Evolutionary conservation across 2,888 invertebrate species (phyloP), one percentile per base, ranked within the genome.

Genomic region (Ditylenchus weischeri): DNA sequence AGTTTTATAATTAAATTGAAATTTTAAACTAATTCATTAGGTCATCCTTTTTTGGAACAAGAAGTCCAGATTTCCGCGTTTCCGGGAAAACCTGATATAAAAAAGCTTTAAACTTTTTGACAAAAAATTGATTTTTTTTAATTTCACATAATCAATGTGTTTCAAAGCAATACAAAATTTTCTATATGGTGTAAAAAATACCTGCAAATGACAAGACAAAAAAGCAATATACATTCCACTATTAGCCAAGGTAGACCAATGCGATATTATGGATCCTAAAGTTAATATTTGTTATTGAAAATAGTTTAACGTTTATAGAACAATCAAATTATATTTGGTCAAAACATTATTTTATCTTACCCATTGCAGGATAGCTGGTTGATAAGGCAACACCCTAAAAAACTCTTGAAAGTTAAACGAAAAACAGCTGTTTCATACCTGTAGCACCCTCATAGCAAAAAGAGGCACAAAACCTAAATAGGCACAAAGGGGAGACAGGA

Each of bases 381-480:
- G 62, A 62, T 13, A 62, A n/a, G 21, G 62, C 62, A 48, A 62
- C 19, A 62, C 62, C 62, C 62, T 62, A 15, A 29, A 54, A 2
- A 29, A 51, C 13, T 51, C 7, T 51, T 10, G 13, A 51, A 54
- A 10, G 2, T 15, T 54, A 21, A 54, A 29, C n/a, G n/a, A 54
- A 23, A 23, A 21, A 10, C 11, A 54, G 10, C 13, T 21, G 10
- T n/a, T 23, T 10, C 10, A 15, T 8, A 54, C 66, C 43, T 66
- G 66, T 18, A 66, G 13, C 18, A 66, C 43, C 15, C 66, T 66
- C 51, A 66, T 65, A 19, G 43, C 57, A 50, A 66, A 66, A n/a
- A 66, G 36, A 10, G 66, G 66, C 21, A 66, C 29, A 65, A 66
- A 66, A 35, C 66, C 66, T 15, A 49, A 18, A 7, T 35, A 51